Evolutionary conservation across 1,140 invertebrate species (phyloP).

Genomic region (Ostrea denselamellosa): DNA sequence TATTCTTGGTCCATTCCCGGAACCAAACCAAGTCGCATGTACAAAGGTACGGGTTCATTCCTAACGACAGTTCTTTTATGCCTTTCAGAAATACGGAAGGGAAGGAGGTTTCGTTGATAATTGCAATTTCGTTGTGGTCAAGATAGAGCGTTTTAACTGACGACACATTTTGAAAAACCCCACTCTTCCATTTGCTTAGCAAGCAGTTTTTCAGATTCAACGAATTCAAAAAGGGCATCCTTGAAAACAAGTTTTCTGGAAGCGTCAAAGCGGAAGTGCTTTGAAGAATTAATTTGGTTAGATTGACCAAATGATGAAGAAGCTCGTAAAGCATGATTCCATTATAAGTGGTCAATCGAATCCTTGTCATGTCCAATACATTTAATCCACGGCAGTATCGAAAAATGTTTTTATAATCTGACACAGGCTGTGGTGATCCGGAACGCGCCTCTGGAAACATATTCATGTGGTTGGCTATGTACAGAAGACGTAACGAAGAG

Average conservation of each 20-base stretch:
- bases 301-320: constrained; percentile 20
- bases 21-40: constrained; percentile 55
- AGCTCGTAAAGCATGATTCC: constrained; percentile 7
- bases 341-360: background rate
- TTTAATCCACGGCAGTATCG: constrained; percentile 31
- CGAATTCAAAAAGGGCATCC: background rate
- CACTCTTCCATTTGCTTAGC: background rate
- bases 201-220: constrained; percentile 13
- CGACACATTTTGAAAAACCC: constrained; percentile 17
- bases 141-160: constrained; percentile 26
- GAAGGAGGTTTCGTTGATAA: constrained; percentile 43
- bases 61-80: constrained; percentile 44
- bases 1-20: constrained; percentile 38
- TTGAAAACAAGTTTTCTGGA: constrained; percentile 1
- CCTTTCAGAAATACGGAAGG: constrained; percentile 15
- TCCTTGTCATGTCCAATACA: constrained; percentile 41
- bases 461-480: constrained; percentile 29
- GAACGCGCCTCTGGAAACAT: background rate
- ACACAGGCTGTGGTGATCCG: background rate
- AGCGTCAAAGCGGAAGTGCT: constrained; percentile 9
- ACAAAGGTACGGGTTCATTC: constrained; percentile 55
- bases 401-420: constrained; percentile 43
- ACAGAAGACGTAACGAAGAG: background rate
- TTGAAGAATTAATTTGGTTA: constrained; percentile 31
- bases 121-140: constrained; percentile 31